phyloP scores from a whole-genome alignment of 2,113 vertebrate genomes.

The Cygnus buccinator region DNA sequence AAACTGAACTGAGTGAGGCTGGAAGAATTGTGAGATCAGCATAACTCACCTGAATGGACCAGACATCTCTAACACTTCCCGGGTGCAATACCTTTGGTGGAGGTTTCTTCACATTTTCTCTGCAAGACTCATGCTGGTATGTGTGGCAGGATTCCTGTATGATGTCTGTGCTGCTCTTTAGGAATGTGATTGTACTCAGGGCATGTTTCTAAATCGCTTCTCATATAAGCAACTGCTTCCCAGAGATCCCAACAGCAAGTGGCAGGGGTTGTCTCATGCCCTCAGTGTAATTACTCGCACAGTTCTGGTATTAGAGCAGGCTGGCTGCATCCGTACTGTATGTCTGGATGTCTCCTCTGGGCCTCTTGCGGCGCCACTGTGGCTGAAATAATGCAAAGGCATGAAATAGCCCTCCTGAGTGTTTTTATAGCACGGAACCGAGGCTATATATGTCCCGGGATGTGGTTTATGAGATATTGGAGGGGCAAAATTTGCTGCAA shows the following conservation, averaged over 20 bases:
- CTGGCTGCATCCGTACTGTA: neutral
- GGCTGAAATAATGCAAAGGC: conserved; percentile 16
- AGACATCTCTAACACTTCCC: accelerated
- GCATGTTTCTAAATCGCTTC: neutral
- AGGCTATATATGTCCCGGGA: neutral
- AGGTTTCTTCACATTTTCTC: neutral
- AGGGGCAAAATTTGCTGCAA: neutral
- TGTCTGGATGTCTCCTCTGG: neutral
- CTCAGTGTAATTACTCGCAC: neutral
- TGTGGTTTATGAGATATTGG: conserved; percentile 5
- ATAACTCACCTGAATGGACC: neutral
- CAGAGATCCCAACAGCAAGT: neutral
- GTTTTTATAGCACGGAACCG: neutral
- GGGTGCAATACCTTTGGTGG: neutral
- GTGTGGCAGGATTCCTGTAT: neutral
- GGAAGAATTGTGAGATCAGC: neutral
- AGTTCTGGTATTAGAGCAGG: neutral
- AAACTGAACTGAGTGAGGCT: neutral
- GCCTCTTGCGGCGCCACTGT: neutral
- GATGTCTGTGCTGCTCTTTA: neutral
- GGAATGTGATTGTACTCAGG: neutral
- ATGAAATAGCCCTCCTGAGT: neutral
- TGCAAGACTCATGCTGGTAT: neutral
- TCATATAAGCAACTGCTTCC: neutral
- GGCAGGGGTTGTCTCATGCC: neutral